These are phyloP conservation scores for Pipistrellus kuhlii DNA, from an alignment of 2,797 vertebrate species.

Conservation along the genomic window DNA sequence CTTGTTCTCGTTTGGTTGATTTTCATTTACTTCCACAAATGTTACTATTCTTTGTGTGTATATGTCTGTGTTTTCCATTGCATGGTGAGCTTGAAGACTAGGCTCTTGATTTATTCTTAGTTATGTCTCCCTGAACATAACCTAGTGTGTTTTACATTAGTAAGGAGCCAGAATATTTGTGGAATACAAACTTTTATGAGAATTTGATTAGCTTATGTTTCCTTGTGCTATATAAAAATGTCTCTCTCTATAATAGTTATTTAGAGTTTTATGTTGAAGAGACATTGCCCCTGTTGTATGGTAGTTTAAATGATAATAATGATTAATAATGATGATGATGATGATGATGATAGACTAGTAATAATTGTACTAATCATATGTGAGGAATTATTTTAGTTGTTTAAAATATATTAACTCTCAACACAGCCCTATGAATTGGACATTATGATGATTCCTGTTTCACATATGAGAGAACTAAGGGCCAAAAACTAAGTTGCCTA, in stretches of 20 bases:
- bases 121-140: neutral
- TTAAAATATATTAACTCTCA: constrained; percentile 40
- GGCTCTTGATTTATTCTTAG: constrained; percentile 22
- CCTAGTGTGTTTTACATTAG: neutral
- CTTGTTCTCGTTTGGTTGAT: constrained; percentile 33
- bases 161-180: constrained; percentile 33
- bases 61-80: constrained; percentile 51
- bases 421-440: neutral
- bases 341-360: neutral
- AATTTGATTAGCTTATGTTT: constrained; percentile 39
- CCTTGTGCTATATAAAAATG: constrained; percentile 14
- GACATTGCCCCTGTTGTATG: neutral
- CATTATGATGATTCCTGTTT: neutral
- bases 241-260: neutral
- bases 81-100: neutral
- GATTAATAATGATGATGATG: neutral
- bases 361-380: neutral
- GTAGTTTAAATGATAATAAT: neutral
- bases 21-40: constrained; percentile 46
- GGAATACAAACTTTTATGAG: neutral
- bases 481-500: neutral
- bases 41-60: neutral
- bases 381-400: constrained; percentile 11
- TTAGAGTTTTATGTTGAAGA: constrained; percentile 25
- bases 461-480: neutral